Evolutionary conservation across 2,113 vertebrate species (phyloP), one percentile per base, ranked within the genome.

Genomic region (Etheostoma spectabile): DNA sequence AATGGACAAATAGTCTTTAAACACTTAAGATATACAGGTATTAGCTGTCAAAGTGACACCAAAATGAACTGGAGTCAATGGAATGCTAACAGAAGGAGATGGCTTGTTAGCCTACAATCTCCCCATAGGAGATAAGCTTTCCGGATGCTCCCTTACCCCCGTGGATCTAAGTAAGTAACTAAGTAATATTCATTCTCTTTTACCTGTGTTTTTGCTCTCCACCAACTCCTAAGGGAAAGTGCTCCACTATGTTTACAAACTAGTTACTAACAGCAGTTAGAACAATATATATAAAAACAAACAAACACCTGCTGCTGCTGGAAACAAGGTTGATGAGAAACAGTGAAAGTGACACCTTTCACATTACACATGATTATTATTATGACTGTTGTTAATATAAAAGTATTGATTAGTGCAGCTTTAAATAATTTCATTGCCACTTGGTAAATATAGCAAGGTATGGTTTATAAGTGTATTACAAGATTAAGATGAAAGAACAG

Each of bases 321-420:
- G 5, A 19, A 76, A 57, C 22, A 55, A 46, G 8, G 42, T 13
- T 30, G 5, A 46, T 48, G 18, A 33, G 49, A 48, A 45, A 2
- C 19, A 22, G 30, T 35, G 24, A 10, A 1, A 24, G 0, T 27
- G 3, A 21, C 38, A 33, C 19, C 2, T 59, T 57, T 46, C 16
- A 33, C 24, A 22, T 24, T 15, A 38, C 55, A 77, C 11, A 21
- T 42, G 10, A 42, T 42, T 11, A 42, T 42, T 42, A 42, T 11
- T 42, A 42, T 42, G 10, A 42, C 38, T 42, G 38, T 7, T 67
- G 45, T 48, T 57, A 4, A 51, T 69, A 53, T 64, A 33, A 33
- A 63, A 78, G 16, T 51, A 66, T 5, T 7, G 21, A 77, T 59
- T 38, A 18, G 12, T 74, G 27, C 63, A 53, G 30, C 33, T 59